These are phyloP conservation scores for Xylocopa sonorina DNA, from an alignment of 1,140 invertebrate species.

Conservation along the genomic window DNA sequence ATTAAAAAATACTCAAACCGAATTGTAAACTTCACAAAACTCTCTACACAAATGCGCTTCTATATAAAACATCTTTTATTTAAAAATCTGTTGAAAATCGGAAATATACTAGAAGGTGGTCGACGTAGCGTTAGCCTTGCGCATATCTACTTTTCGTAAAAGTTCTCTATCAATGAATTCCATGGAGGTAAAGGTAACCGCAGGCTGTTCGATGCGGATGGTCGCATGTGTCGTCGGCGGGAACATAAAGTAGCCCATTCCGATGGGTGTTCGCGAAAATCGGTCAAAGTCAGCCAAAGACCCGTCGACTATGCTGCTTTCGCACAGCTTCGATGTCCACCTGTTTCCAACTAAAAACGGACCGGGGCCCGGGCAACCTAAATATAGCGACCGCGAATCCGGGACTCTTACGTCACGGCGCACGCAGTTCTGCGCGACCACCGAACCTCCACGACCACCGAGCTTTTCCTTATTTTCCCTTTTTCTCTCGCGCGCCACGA, in stretches of 20 bases:
- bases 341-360: constrained; percentile 81
- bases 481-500: background rate
- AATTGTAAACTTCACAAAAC: too few relatives aligned
- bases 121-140: too few relatives aligned
- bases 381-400: constrained; percentile 79
- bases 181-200: background rate
- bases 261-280: constrained; percentile 71
- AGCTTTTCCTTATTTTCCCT: constrained; percentile 50
- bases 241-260: constrained; percentile 40
- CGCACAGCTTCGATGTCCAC: constrained; percentile 71
- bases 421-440: constrained; percentile 50
- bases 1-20: too few relatives aligned
- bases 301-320: constrained; percentile 65
- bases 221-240: constrained; percentile 59
- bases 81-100: too few relatives aligned
- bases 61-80: too few relatives aligned
- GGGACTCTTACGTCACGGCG: constrained; percentile 67
- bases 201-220: constrained; percentile 25
- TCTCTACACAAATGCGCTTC: too few relatives aligned
- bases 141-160: too few relatives aligned
- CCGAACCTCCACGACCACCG: constrained; percentile 34
- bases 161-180: background rate
- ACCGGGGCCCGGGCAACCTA: constrained; percentile 77
- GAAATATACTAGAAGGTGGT: too few relatives aligned
- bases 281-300: constrained; percentile 79